phyloP scores from a whole-genome alignment of 2,113 vertebrate species.

The Sminthopsis crassicaudata region DNA sequence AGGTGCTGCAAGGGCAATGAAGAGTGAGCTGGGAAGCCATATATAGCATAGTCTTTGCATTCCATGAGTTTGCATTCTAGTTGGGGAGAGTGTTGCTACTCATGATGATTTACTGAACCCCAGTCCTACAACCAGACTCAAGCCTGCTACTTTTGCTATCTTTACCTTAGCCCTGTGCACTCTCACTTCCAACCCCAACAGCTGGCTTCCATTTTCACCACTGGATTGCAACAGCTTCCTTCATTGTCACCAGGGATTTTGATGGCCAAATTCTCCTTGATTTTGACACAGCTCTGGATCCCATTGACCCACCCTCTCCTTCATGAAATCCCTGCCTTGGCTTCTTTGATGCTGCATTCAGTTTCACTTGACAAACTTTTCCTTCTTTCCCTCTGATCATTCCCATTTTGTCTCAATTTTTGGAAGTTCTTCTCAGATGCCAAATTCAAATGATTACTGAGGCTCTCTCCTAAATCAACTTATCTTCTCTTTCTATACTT shows the following conservation, averaged over 20 bases:
- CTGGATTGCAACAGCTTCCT: neutral
- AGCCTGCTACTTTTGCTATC: neutral
- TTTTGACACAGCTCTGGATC: neutral
- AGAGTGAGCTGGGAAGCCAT: neutral
- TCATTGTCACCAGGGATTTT: neutral
- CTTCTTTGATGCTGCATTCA: neutral
- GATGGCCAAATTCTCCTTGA: neutral
- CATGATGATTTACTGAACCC: neutral
- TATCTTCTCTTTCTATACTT: neutral
- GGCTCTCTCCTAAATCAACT: neutral
- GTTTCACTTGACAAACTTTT: neutral
- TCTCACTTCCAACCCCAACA: neutral
- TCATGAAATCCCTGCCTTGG: neutral
- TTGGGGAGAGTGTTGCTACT: fast-evolving
- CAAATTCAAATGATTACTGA: neutral
- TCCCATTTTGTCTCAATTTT: neutral
- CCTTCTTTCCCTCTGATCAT: neutral
- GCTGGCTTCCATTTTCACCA: neutral
- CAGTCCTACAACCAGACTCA: neutral
- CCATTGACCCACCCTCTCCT: neutral
- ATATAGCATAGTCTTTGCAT: neutral
- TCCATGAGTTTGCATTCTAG: too few relatives aligned
- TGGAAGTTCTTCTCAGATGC: neutral
- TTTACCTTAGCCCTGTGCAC: neutral
- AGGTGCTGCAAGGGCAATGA: neutral